Percentiles rank a stretch among this genome's conserved stretches.
Conservation (phyloP, 2,888 invertebrate genomes). For the Andrena fulva region DNA sequence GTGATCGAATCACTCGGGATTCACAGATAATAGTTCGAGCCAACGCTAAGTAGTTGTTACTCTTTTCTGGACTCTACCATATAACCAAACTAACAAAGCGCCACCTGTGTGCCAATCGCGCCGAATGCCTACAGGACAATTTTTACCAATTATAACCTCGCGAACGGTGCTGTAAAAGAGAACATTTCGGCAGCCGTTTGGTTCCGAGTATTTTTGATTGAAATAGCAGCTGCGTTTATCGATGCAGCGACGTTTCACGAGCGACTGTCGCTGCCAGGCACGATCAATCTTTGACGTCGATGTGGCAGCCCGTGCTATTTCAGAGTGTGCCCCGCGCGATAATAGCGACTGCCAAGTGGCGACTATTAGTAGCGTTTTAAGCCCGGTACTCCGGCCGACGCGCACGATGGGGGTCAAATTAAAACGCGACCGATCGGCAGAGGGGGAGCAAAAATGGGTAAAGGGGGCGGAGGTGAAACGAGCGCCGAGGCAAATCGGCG, state of each 20-base stretch:
- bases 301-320: constrained; percentile 54
- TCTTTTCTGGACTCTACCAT: no score
- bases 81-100: no score
- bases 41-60: no score
- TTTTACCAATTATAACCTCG: not conserved
- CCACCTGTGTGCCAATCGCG: no score
- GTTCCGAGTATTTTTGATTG: not conserved
- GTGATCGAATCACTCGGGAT: no score
- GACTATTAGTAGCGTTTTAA: constrained; percentile 67
- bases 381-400: constrained; percentile 50
- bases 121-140: not conserved
- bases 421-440: constrained; percentile 46
- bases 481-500: constrained; percentile 40
- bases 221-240: constrained; percentile 27
- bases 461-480: constrained; percentile 5
- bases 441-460: constrained; percentile 13
- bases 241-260: constrained; percentile 35
- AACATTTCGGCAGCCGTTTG: not conserved
- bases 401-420: constrained; percentile 48
- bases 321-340: constrained; percentile 61
- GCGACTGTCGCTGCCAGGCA: constrained; percentile 39
- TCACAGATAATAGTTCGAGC: no score
- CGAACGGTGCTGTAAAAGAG: not conserved
- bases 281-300: constrained; percentile 67
- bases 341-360: constrained; percentile 68